Conservation (phyloP, 2,797 vertebrate species). For the Phrynocephalus forsythii region DNA sequence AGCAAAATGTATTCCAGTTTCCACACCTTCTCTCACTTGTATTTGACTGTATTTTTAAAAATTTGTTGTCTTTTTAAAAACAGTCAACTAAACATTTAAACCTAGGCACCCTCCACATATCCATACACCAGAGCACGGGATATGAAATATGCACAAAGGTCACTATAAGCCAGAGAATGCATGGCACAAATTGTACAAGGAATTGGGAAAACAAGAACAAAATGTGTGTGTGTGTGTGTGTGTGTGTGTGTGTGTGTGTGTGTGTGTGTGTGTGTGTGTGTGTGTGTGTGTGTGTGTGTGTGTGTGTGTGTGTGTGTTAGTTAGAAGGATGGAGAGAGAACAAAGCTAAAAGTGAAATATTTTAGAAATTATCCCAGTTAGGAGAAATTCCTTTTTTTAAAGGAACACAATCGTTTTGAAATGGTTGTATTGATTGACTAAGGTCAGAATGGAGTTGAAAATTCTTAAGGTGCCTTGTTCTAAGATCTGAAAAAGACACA, state of each 20-base stretch:
- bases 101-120: background rate
- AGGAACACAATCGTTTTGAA: background rate
- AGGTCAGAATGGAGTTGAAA: background rate
- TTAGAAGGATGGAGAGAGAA: background rate
- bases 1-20: background rate
- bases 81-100: background rate
- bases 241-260: no score
- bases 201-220: background rate
- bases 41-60: background rate
- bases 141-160: background rate
- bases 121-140: background rate
- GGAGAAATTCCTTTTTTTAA: background rate
- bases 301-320: no score
- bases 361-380: conserved; percentile 1
- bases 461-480: background rate
- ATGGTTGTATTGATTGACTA: background rate
- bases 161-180: background rate
- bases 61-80: background rate
- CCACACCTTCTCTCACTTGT: background rate
- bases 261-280: no score
- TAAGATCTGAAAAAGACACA: background rate
- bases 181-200: background rate
- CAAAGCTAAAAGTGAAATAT: background rate
- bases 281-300: no score
- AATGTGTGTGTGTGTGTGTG: background rate